phyloP scores from a whole-genome alignment of 2,888 invertebrate genomes.

The Drosophila tanythrix region DNA sequence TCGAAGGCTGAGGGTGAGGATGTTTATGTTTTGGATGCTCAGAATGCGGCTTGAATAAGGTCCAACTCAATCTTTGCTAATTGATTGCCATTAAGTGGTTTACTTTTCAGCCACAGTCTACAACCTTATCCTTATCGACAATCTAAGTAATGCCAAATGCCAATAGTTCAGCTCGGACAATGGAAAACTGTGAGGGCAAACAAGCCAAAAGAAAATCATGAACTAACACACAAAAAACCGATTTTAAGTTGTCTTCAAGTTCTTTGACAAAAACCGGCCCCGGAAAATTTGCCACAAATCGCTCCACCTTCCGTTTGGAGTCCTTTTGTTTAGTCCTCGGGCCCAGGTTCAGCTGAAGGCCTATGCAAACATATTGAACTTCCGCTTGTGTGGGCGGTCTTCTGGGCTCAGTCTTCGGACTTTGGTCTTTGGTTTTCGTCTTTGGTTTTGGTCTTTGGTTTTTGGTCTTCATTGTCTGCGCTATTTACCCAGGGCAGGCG shows the following conservation, averaged over 20 bases:
- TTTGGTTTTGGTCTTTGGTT: constrained; percentile 25
- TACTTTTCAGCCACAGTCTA: constrained; percentile 27
- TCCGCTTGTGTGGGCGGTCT: constrained; percentile 62
- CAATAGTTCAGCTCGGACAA: constrained; percentile 57
- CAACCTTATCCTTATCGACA: constrained; percentile 31
- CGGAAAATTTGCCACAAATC: constrained; percentile 57
- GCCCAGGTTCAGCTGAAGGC: constrained; percentile 30
- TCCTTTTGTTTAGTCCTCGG: constrained; percentile 39
- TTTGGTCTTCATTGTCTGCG: constrained; percentile 60
- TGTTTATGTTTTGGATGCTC: constrained; percentile 34
- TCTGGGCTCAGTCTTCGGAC: constrained; percentile 35
- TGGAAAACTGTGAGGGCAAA: constrained; percentile 33
- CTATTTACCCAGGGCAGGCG: constrained; percentile 65
- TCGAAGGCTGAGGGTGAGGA: constrained; percentile 1
- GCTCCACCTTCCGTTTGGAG: constrained; percentile 51
- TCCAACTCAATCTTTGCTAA: constrained; percentile 65
- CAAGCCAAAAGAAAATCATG: constrained; percentile 42
- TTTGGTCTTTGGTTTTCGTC: constrained; percentile 26
- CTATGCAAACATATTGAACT: constrained; percentile 80
- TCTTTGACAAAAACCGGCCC: constrained; percentile 42
- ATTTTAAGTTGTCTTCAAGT: constrained; percentile 47
- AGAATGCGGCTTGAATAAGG: constrained; percentile 31
- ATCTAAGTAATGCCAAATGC: constrained; percentile 48
- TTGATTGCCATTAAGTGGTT: constrained; percentile 77
- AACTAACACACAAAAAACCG: constrained; percentile 46